These are phyloP conservation scores for Caenorhabditis remanei DNA, from an alignment of 1,140 invertebrate species.

Conservation along the genomic window DNA sequence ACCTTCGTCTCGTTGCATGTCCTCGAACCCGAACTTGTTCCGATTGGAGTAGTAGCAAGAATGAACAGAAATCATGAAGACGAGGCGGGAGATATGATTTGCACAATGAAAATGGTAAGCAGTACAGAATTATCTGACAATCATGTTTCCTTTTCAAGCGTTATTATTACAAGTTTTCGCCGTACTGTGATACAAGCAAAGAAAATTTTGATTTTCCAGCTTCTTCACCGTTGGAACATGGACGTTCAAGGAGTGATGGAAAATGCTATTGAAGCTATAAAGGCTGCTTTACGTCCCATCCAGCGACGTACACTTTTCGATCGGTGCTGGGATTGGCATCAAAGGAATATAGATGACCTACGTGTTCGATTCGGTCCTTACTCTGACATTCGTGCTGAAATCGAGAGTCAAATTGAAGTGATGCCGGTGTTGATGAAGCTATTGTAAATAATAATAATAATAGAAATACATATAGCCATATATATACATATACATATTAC, in stretches of 20 bases:
- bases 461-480: neutral
- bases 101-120: slow-evolving; percentile 35
- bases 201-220: neutral
- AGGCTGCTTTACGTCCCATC: neutral
- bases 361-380: neutral
- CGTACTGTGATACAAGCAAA: neutral
- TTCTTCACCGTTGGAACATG: slow-evolving; percentile 28
- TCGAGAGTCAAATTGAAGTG: slow-evolving; percentile 34
- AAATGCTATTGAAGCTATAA: neutral
- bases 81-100: slow-evolving; percentile 42
- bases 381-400: slow-evolving; percentile 13
- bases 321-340: slow-evolving; percentile 27
- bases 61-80: slow-evolving; percentile 40
- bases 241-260: slow-evolving; percentile 22
- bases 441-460: slow-evolving; percentile 18
- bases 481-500: slow-evolving; percentile 1
- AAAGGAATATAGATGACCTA: slow-evolving; percentile 15
- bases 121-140: too few relatives aligned
- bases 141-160: neutral
- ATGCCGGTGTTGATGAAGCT: slow-evolving; percentile 41
- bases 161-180: neutral
- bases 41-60: slow-evolving; percentile 29
- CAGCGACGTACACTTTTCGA: slow-evolving; percentile 21
- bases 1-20: slow-evolving; percentile 27
- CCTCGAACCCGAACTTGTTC: slow-evolving; percentile 30